Percentiles rank a stretch among this genome's conserved stretches.
Evolutionary conservation across 2,888 invertebrate species (phyloP).

Genomic region (Oxystoma pomonae): DNA sequence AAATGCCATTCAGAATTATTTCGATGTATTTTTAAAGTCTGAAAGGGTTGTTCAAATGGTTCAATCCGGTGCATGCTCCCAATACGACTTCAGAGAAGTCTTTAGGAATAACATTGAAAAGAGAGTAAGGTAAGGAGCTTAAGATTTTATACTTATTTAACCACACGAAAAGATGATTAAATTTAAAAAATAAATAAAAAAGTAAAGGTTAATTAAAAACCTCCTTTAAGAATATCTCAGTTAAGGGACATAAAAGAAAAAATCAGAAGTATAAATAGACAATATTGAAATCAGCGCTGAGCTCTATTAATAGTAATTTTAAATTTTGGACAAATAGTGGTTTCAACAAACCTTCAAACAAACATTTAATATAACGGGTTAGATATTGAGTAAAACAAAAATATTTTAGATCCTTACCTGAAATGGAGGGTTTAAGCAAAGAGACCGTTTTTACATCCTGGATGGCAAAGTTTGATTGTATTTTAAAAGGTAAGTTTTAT

Average conservation of each 20-base stretch:
- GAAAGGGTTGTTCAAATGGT: constrained; percentile 97
- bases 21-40: constrained; percentile 94
- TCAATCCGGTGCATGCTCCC: constrained; percentile 95
- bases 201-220: too few relatives aligned
- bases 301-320: too few relatives aligned
- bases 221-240: too few relatives aligned
- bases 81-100: constrained; percentile 98
- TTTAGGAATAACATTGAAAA: constrained; percentile 98
- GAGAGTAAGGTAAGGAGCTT: constrained; percentile 70
- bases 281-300: too few relatives aligned
- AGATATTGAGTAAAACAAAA: too few relatives aligned
- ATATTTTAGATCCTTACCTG: constrained; percentile 79
- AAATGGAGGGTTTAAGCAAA: constrained; percentile 98
- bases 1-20: constrained; percentile 95
- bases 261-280: too few relatives aligned
- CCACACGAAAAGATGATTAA: too few relatives aligned
- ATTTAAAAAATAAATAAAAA: too few relatives aligned
- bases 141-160: background rate
- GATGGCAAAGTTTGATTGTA: constrained; percentile 99
- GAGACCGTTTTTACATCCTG: constrained; percentile 98
- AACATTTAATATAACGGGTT: too few relatives aligned
- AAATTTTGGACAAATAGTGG: too few relatives aligned
- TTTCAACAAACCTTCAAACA: too few relatives aligned
- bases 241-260: too few relatives aligned
- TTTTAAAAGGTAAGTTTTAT: constrained; percentile 75